Evolutionary conservation across 2,888 invertebrate species (phyloP).

Genomic region (Eupithecia abbreviata): DNA sequence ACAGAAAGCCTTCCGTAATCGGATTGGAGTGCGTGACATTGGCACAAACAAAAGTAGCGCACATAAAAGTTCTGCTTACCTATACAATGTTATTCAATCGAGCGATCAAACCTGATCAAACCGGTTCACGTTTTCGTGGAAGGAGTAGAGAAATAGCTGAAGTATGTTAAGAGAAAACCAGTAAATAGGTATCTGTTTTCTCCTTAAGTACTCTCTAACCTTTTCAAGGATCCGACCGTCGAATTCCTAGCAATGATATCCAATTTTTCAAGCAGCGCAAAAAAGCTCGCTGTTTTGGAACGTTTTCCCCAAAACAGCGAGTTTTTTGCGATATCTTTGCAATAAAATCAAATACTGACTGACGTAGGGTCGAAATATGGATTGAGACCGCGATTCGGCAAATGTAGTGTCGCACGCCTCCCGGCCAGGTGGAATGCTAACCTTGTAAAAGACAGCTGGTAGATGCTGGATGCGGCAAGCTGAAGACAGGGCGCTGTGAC

Average conservation of each 20-base stretch:
- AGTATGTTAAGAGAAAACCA: neutral
- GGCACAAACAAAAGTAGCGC: conserved; percentile 42
- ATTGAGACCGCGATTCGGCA: neutral
- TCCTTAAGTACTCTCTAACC: neutral
- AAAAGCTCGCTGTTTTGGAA: neutral
- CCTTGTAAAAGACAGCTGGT: neutral
- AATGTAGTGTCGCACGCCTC: neutral
- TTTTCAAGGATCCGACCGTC: neutral
- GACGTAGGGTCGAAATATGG: neutral
- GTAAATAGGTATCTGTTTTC: neutral
- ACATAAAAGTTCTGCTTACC: conserved; percentile 28
- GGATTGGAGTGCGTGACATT: conserved; percentile 41
- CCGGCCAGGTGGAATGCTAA: neutral
- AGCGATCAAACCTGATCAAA: conserved; percentile 12
- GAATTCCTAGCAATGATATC: neutral
- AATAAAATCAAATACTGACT: neutral
- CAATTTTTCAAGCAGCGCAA: neutral
- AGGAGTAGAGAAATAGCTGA: neutral
- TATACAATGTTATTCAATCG: conserved; percentile 19
- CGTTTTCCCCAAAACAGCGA: neutral
- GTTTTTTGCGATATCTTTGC: neutral
- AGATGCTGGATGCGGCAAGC: neutral
- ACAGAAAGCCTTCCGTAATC: conserved; percentile 38
- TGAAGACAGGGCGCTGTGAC: too few species aligned
- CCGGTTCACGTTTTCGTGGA: neutral